Base-by-base conservation (phyloP, 2,888 invertebrate species). In the Platycheirus albimanus region DNA sequence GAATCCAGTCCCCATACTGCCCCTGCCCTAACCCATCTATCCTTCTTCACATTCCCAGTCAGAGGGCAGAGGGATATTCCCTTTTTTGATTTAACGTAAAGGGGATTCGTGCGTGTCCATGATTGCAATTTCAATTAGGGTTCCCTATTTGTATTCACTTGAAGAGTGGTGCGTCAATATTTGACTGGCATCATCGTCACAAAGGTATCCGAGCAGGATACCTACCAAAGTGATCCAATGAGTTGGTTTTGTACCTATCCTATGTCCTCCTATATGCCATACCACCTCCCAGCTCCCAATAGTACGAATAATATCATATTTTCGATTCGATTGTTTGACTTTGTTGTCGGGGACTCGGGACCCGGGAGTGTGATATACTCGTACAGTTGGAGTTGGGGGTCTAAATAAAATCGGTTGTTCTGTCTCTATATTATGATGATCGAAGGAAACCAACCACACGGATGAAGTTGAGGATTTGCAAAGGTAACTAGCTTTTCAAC, bases 51-150 rank as follows among this genome's bases (percentile, higher is more conserved):
- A 5, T 45, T 61, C 8, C n/a, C n/a, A n/a, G n/a, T n/a, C n/a
- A n/a, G n/a, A n/a, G n/a, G n/a, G n/a, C n/a, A n/a, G n/a, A 17
- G 24, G 3, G 24, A 24, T 33, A 33, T 33, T 19, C n/a, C 36
- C 13, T 20, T 28, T 20, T 64, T 36, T 36, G 19, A 11, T 63
- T 63, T 11, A 47, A 47, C n/a, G 17, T n/a, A 43, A n/a, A n/a
- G 33, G 33, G 36, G 45, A 45, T 17, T 61, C 45, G 45, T 61
- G 61, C 61, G 61, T 61, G 61, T 43, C 30, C 41, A 66, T 71
- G 71, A 69, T 77, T 85, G 80, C 85, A 85, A 84, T 85, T 85
- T 85, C 85, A 85, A 85, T 85, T 85, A 85, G 81, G 71, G 56
- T 70, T 45, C 38, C 61, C 58, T 85, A 79, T 85, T 85, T 85